Base-by-base conservation (phyloP, 23 tunicate species). In the Oikopleura dioica region DNA sequence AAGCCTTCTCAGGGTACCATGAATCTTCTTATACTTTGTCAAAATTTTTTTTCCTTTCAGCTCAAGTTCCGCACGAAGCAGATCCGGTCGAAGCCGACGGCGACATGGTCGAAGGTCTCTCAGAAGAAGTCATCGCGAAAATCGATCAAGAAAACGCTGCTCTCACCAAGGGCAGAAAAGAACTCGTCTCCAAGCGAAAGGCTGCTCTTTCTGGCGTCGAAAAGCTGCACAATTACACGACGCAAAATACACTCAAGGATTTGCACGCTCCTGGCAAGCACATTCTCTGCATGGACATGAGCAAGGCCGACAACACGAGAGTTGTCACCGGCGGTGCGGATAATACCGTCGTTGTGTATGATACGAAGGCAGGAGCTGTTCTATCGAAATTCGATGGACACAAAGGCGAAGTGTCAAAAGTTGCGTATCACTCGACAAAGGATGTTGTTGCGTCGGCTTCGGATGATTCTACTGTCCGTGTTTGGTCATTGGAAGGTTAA, bases 321-420 rank as follows among this genome's bases (percentile, higher is more conserved):
- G 83, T 89, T 1, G 80, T 89, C 37, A 89, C 96, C 32, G 96
- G 96, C 35, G 96, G 96, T 16, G 91, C 87, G 16, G 96, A 89
- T 72, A 89, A 89, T 38, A 89, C 91, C 5, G 96, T 89, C 30
- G 96, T 89, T 33, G 96, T 89, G 2, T 89, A 84, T 80, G 96
- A 89, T 63, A 84, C 78, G 76, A 83, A 79, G 31, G 59, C 79
- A 1, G 96, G 84, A 58, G 84, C 84, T 38, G 82, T 89, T n/a
- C 76, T 89, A 35, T 81, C 80, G 76, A 84, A 89, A n/a, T 63
- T 89, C 78, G 84, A 89, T 55, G 96, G 96, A 1, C 96, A 89
- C 59, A 51, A 86, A 0, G 82, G 82, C 80, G 82, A 84, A 68
- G 79, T 89, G 35, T 81, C 86, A 16, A 76, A 76, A 68, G 96